Percentiles rank a stretch among this genome's conserved stretches.
These are phyloP conservation scores for Oreohelix idahoensis DNA, from an alignment of 1,140 invertebrate species.

Conservation along the genomic window DNA sequence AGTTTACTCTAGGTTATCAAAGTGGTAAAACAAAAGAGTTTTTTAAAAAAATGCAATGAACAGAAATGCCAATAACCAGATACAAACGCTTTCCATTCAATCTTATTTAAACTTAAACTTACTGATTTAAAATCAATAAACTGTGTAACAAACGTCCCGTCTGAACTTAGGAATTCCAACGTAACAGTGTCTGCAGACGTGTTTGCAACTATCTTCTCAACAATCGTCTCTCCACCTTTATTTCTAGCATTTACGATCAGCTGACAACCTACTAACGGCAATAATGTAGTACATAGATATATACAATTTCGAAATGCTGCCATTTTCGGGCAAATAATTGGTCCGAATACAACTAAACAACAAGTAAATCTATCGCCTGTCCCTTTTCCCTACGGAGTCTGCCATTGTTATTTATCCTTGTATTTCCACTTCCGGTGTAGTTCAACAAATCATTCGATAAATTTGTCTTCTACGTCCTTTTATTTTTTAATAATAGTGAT, in stretches of 20 bases:
- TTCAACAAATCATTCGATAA: too few relatives aligned
- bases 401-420: slow-evolving; percentile 5
- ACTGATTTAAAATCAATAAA: slow-evolving; percentile 95
- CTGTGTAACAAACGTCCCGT: slow-evolving; percentile 92
- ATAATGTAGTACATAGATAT: background rate
- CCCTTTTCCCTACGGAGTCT: background rate
- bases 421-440: background rate
- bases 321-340: background rate
- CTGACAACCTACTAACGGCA: slow-evolving; percentile 41
- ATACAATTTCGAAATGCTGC: background rate
- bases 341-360: background rate
- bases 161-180: slow-evolving; percentile 89
- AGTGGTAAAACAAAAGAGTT: too few relatives aligned
- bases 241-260: slow-evolving; percentile 71
- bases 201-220: slow-evolving; percentile 92
- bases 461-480: too few relatives aligned
- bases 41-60: too few relatives aligned
- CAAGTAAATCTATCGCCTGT: background rate
- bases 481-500: too few relatives aligned
- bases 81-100: too few relatives aligned
- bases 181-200: slow-evolving; percentile 89
- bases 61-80: too few relatives aligned
- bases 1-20: too few relatives aligned
- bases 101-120: slow-evolving; percentile 76
- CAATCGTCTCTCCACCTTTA: slow-evolving; percentile 92